Evolutionary conservation across 1,140 invertebrate genomes (phyloP).

Genomic region (Drosophila tropicalis): DNA sequence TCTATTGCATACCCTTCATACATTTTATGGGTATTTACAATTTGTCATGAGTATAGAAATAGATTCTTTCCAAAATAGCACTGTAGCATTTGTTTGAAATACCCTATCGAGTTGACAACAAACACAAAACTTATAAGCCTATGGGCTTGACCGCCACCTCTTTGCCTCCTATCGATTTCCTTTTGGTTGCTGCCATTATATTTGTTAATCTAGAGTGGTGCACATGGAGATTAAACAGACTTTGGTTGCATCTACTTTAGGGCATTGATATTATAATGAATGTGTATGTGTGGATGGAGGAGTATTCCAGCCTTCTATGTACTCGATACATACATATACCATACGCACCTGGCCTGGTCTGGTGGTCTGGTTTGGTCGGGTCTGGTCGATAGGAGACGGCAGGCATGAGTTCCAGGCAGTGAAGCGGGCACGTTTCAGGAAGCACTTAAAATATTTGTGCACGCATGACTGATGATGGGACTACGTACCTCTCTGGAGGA

Average conservation of each 20-base stretch:
- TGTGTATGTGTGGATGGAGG: background rate
- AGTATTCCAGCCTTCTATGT: background rate
- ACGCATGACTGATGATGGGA: constrained; percentile 73
- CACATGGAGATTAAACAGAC: constrained; percentile 17
- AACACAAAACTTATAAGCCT: background rate
- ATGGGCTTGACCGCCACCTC: background rate
- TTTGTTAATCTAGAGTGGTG: constrained; percentile 14
- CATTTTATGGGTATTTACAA: no score
- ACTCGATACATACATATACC: background rate
- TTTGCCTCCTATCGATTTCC: background rate
- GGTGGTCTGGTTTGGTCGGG: background rate
- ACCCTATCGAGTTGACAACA: background rate
- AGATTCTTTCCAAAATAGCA: no score
- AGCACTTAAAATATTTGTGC: constrained; percentile 80
- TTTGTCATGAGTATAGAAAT: no score
- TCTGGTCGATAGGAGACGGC: background rate
- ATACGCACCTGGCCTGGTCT: background rate
- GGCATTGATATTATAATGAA: constrained; percentile 27
- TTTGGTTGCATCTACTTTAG: constrained; percentile 19
- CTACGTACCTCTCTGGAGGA: background rate
- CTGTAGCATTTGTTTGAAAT: no score
- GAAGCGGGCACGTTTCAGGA: constrained; percentile 65
- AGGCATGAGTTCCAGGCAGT: background rate
- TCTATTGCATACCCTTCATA: no score
- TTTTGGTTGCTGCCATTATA: background rate